These are phyloP conservation scores for Epizoanthus illoricatus DNA, from an alignment of 92 coral and sea anemone genomes.

Conservation along the genomic window DNA sequence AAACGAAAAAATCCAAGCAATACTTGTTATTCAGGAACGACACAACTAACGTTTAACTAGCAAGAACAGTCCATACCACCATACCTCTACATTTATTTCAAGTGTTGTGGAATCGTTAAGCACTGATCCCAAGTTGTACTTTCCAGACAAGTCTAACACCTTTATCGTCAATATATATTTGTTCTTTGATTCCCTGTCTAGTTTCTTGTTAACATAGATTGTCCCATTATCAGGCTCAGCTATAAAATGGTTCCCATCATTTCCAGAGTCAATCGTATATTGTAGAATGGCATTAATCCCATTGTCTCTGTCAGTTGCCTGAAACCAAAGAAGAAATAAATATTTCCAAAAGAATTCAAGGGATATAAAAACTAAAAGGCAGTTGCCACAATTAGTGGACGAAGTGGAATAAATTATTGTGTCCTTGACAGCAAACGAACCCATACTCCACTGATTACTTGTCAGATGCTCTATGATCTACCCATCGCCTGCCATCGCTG, in stretches of 20 bases:
- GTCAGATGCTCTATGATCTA: too few species aligned
- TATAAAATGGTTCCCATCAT: slow-evolving; percentile 44
- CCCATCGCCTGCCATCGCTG: too few species aligned
- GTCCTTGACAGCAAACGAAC: too few species aligned
- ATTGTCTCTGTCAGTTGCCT: slow-evolving; percentile 82
- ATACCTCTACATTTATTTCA: slow-evolving; percentile 25
- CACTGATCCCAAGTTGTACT: background rate
- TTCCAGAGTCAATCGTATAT: slow-evolving; percentile 43
- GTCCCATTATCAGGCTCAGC: slow-evolving; percentile 50
- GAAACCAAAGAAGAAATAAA: background rate
- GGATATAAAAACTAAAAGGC: too few species aligned
- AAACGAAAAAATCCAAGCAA: too few species aligned
- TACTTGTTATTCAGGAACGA: too few species aligned
- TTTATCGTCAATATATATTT: slow-evolving; percentile 22
- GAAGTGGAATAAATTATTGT: too few species aligned
- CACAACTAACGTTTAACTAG: background rate
- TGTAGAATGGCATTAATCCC: slow-evolving; percentile 58
- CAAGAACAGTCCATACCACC: background rate
- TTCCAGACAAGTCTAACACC: slow-evolving; percentile 16
- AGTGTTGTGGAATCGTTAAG: slow-evolving; percentile 20
- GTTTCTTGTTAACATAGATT: slow-evolving; percentile 26
- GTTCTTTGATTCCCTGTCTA: slow-evolving; percentile 30
- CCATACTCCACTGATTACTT: too few species aligned
- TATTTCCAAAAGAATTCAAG: background rate
- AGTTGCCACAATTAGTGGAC: too few species aligned